A percentile compares a stretch with the other conserved stretches of the same genome.
Conservation (phyloP, 1,140 invertebrate species). For the Atta cephalotes region DNA sequence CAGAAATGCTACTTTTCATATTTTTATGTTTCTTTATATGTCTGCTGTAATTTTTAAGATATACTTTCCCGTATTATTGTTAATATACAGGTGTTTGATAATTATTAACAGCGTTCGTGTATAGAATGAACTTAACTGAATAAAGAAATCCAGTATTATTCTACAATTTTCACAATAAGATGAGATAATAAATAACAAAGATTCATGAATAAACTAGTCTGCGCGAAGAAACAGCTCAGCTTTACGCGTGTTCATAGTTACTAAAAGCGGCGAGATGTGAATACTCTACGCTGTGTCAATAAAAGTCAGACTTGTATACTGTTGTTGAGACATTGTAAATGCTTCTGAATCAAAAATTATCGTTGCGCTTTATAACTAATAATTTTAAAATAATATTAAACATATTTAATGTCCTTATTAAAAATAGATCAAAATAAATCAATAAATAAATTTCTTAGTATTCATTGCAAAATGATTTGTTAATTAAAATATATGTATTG, state of each 20-base stretch:
- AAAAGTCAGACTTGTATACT: not conserved
- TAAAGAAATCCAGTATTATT: too few relatives aligned
- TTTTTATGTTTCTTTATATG: constrained; percentile 46
- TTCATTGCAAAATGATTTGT: not conserved
- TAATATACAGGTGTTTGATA: too few relatives aligned
- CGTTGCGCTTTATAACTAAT: not conserved
- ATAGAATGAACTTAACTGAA: too few relatives aligned
- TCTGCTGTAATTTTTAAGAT: constrained; percentile 30
- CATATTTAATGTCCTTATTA: not conserved
- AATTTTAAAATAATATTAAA: not conserved
- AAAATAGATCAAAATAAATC: not conserved
- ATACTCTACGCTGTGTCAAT: not conserved
- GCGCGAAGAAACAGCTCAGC: too few relatives aligned
- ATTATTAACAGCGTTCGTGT: too few relatives aligned
- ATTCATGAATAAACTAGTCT: too few relatives aligned
- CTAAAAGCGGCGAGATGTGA: too few relatives aligned
- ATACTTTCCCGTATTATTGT: not conserved
- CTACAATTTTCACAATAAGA: too few relatives aligned
- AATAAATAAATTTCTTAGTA: not conserved
- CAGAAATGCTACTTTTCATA: constrained; percentile 37
- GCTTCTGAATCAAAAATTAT: not conserved
- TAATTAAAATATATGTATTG: not conserved
- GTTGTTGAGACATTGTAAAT: not conserved
- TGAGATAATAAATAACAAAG: too few relatives aligned
- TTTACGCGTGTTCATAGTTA: too few relatives aligned